Conservation (phyloP, 2,888 invertebrate genomes). For the Sicus ferrugineus region DNA sequence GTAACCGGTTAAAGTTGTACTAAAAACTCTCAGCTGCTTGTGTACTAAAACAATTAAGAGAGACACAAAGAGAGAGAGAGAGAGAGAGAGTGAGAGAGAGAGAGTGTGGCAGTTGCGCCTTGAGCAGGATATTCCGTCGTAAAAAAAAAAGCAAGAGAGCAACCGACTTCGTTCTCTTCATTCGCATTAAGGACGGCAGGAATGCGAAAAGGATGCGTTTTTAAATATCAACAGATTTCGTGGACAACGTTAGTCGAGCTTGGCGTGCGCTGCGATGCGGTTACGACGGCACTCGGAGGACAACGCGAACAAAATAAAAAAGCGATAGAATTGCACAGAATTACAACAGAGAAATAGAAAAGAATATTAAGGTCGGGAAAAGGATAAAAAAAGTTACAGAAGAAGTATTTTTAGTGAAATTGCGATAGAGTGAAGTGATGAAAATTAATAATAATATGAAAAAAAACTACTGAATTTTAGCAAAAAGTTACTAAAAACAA, state of each 20-base stretch:
- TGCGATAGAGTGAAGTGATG: too few relatives aligned
- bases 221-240: slow-evolving; percentile 18
- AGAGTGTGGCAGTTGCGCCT: neutral
- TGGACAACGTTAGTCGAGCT: slow-evolving; percentile 9
- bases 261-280: slow-evolving; percentile 4
- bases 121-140: neutral
- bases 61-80: neutral
- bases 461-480: too few relatives aligned
- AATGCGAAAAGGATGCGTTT: slow-evolving; percentile 11
- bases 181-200: neutral
- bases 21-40: neutral
- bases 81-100: neutral
- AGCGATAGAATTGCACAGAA: too few relatives aligned
- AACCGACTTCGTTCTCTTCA: neutral
- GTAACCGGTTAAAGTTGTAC: slow-evolving; percentile 21
- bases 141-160: neutral
- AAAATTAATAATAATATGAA: too few relatives aligned
- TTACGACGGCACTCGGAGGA: neutral
- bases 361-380: too few relatives aligned
- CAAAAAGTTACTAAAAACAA: too few relatives aligned
- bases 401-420: too few relatives aligned
- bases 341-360: too few relatives aligned
- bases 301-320: neutral
- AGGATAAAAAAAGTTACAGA: too few relatives aligned
- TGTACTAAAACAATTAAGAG: too few relatives aligned